Conservation (phyloP, 2,888 invertebrate species). For the Heliconius hortense region DNA sequence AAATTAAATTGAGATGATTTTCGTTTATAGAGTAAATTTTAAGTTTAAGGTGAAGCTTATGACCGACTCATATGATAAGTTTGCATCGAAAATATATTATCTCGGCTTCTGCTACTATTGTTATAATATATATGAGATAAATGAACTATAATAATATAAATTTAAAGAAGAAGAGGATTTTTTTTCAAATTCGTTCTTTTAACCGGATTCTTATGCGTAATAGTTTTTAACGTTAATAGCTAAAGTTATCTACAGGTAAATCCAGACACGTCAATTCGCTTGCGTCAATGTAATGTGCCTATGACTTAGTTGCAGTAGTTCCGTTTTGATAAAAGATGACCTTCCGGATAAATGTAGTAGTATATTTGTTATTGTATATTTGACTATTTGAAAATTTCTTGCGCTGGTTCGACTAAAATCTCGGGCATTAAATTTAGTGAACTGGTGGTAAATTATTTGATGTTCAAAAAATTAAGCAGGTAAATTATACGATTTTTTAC, state of each 20-base stretch:
- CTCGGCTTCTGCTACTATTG: too few species aligned
- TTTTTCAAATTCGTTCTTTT: background rate
- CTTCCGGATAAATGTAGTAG: background rate
- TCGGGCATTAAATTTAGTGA: too few species aligned
- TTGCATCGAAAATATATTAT: too few species aligned
- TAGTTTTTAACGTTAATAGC: conserved; percentile 25
- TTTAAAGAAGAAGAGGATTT: too few species aligned
- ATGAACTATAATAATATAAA: too few species aligned
- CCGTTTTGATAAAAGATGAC: background rate
- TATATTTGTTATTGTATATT: too few species aligned
- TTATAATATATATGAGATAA: too few species aligned
- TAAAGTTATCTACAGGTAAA: conserved; percentile 28
- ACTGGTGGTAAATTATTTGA: too few species aligned
- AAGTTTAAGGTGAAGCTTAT: background rate
- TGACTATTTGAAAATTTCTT: too few species aligned
- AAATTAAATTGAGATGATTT: background rate
- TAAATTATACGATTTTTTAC: too few species aligned
- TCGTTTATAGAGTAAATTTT: background rate
- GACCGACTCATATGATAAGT: background rate
- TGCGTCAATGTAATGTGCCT: conserved; percentile 24
- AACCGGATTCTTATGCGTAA: conserved; percentile 18
- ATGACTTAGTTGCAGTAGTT: background rate
- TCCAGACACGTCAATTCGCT: conserved; percentile 26
- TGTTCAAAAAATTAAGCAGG: too few species aligned
- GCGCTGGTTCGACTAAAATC: too few species aligned